Percentiles rank a stretch among this genome's conserved stretches.
These are phyloP conservation scores for Meleagris gallopavo DNA, from an alignment of 2,113 vertebrate species.

Conservation along the genomic window DNA sequence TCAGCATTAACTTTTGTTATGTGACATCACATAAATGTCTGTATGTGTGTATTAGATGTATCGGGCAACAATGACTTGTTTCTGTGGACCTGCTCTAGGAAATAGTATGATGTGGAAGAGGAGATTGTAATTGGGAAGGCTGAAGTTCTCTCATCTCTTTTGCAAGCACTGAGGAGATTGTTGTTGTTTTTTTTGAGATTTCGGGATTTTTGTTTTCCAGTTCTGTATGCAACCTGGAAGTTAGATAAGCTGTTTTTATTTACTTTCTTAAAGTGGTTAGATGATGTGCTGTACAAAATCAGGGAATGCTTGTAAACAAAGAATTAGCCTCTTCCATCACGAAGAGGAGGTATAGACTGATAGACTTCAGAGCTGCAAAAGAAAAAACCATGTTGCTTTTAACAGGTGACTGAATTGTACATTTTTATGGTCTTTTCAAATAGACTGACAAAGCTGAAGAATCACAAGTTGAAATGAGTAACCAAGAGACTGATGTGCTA, in stretches of 20 bases:
- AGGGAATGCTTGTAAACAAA: neutral
- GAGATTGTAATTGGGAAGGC: neutral
- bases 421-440: conserved; percentile 26
- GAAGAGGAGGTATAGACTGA: neutral
- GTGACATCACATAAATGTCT: neutral
- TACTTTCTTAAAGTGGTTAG: neutral
- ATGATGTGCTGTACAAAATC: neutral
- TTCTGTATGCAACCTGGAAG: neutral
- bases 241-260: neutral
- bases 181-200: neutral
- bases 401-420: neutral
- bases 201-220: neutral
- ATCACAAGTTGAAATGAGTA: conserved; percentile 25
- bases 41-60: neutral
- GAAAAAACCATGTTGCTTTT: neutral
- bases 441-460: conserved; percentile 56
- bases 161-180: neutral
- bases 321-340: neutral
- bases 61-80: neutral
- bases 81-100: neutral
- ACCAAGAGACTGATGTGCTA: conserved; percentile 42
- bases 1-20: neutral
- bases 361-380: neutral
- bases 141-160: neutral
- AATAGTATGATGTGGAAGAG: neutral